Evolutionary conservation across 1,140 invertebrate genomes (phyloP).

Genomic region (Telenomus remus): DNA sequence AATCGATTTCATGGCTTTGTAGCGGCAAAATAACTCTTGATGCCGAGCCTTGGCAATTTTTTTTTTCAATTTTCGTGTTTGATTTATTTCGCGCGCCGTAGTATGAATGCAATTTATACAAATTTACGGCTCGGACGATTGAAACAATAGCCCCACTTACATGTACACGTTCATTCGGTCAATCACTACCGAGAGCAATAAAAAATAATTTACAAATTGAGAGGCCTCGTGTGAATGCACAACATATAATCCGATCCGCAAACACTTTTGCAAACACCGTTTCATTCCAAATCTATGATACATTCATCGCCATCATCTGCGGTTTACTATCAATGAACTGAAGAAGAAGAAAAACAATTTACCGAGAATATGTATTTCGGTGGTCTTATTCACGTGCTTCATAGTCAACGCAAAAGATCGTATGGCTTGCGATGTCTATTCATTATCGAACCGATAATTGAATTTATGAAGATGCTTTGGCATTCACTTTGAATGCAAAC

Average conservation of each 20-base stretch:
- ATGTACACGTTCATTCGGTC: conserved; percentile 2
- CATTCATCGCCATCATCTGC: too few species aligned
- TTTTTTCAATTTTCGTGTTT: conserved; percentile 7
- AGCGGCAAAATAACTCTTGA: conserved; percentile 6
- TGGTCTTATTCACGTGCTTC: too few species aligned
- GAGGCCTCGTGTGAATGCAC: not conserved
- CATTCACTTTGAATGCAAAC: conserved; percentile 3
- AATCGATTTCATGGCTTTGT: conserved; percentile 21
- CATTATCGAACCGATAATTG: too few species aligned
- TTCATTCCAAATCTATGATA: too few species aligned
- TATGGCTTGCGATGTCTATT: not conserved
- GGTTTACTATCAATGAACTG: too few species aligned
- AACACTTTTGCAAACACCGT: too few species aligned
- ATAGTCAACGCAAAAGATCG: too few species aligned
- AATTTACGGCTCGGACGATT: conserved; percentile 1
- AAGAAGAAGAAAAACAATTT: too few species aligned
- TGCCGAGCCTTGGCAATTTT: not conserved
- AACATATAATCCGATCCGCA: too few species aligned
- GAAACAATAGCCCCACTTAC: conserved; percentile 4
- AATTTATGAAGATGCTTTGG: not conserved
- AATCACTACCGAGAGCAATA: conserved; percentile 9
- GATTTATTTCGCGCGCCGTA: conserved; percentile 4
- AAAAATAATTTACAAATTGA: conserved; percentile 5
- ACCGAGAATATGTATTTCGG: too few species aligned
- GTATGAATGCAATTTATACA: not conserved